Evolutionary conservation across 2,797 vertebrate species (phyloP), one percentile per base, ranked within the genome.

Genomic region (Corythornis leucogaster): DNA sequence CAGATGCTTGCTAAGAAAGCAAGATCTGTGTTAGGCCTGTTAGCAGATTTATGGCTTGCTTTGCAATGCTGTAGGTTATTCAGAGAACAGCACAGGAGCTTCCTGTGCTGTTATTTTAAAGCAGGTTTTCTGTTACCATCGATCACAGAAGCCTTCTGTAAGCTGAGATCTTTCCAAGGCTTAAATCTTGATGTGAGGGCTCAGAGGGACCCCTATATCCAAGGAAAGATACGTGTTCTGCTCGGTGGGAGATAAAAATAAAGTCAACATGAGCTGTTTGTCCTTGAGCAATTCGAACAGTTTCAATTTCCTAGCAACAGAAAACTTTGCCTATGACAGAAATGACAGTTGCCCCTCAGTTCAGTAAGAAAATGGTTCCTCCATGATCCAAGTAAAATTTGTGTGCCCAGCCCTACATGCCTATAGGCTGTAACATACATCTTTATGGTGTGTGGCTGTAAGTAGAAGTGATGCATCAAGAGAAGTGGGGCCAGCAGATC

Each of bases 31-130:
- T 74, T 46, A 63, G 77, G 50, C 45, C 83, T 19, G 80, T 24
- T 68, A 89, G 86, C 88, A 87, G 94, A 96, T 96, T 95, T 96
- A 96, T 80, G 76, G 76, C 76, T 90, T n/a, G 40, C 86, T 75
- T 62, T 70, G 84, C 84, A 35, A 17, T 3, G 40, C 79, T 92
- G 84, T 64, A 80, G 81, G 75, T 96, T 85, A 45, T 78, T 94
- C 1, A 0, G 81, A 30, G 95, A 93, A 24, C 88, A 90, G 75
- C 89, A 85, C 88, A 83, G 94, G 90, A 66, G 88, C 84, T 95
- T 91, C 93, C 90, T 90, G 83, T 69, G 71, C 75, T 55, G 54
- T 73, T 78, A 12, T 59, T 94, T 94, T 85, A 92, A 55, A 80
- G 69, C 43, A 58, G 58, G 90, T 87, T 94, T 95, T 95, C 80